Evolutionary conservation across 1,140 invertebrate species (phyloP).

Genomic region (Drosophila persimilis): DNA sequence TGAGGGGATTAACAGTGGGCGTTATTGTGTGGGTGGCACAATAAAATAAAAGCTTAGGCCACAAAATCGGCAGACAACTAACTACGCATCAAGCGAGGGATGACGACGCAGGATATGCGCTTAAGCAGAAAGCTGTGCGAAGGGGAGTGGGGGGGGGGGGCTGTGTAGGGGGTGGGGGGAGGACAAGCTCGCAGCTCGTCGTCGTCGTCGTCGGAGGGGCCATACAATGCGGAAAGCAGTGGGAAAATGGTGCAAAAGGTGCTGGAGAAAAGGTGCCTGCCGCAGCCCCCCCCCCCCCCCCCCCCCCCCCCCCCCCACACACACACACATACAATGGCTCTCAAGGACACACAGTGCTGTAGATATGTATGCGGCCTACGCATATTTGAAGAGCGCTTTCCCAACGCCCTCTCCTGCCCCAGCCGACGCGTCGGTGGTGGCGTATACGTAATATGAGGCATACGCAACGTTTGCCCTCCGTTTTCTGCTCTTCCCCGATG

Average conservation of each 20-base stretch:
- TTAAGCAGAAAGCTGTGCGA: conserved; percentile 30
- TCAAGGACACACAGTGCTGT: conserved; percentile 58
- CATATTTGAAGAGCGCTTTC: conserved; percentile 28
- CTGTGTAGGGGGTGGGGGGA: too few species aligned
- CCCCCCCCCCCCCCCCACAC: neutral
- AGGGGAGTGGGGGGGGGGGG: too few species aligned
- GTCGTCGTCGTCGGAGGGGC: conserved; percentile 12
- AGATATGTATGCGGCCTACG: conserved; percentile 56
- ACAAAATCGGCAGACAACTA: conserved; percentile 73
- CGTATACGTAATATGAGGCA: conserved; percentile 76
- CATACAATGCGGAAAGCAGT: conserved; percentile 42
- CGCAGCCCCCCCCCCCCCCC: neutral
- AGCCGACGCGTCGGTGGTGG: conserved; percentile 6
- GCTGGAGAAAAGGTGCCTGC: conserved; percentile 9
- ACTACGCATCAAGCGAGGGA: conserved; percentile 63
- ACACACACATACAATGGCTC: conserved; percentile 16
- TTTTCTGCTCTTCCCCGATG: neutral
- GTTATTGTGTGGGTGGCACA: conserved; percentile 20
- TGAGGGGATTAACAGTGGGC: neutral
- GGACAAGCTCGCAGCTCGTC: neutral
- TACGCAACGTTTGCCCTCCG: conserved; percentile 54
- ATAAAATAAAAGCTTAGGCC: conserved; percentile 75
- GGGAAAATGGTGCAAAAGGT: conserved; percentile 28
- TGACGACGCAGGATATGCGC: conserved; percentile 62
- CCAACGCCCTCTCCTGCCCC: conserved; percentile 5